Evolutionary conservation across 1,140 invertebrate genomes (phyloP), one percentile per base, ranked within the genome.

Genomic region (Aphaenogaster ashmeadi): DNA sequence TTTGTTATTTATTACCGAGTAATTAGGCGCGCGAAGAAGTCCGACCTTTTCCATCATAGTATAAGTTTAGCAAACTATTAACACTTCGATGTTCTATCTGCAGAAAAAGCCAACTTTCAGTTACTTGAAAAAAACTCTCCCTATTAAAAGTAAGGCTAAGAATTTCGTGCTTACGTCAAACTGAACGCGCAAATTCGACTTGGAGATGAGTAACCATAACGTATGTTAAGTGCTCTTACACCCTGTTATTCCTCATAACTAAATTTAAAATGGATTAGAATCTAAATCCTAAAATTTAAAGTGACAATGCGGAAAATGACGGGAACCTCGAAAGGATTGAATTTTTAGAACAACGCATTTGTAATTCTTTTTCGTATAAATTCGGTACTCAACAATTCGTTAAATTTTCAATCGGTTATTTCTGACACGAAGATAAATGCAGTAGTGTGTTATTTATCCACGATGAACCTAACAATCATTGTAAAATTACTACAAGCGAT

Each of bases 1-100:
- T 72, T 44, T 50, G 47, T 74, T 75, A 60, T 84, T 56, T 75
- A 83, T 58, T 44, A 72, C 27, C 18, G 3, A 36, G 27, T 69
- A 75, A 13, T 15, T 62, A 38, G 41, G 6, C 56, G 38, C n/a
- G 9, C 52, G 52, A 2, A 21, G 13, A 11, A 60, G 21, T 11
- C 15, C 38, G 18, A 8, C 18, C 21, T 60, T 74, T 84, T 47
- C 18, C 50, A 60, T 62, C 13, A n/a, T 1, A 27, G 58, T 47
- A 7, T n/a, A 84, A 50, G 18, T 67, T 21, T 11, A 11, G 27
- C 52, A 18, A 47, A 44, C 27, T 60, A 72, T 83, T 47, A 60
- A 83, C 38, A 13, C 41, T 60, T 62, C 8, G 41, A 36, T 27
- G 41, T 50, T 75, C 15, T 36, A 72, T 18, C 47, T 44, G 38